Conservation (phyloP, 2,797 vertebrate genomes). For the Gymnoscopelus braueri region DNA sequence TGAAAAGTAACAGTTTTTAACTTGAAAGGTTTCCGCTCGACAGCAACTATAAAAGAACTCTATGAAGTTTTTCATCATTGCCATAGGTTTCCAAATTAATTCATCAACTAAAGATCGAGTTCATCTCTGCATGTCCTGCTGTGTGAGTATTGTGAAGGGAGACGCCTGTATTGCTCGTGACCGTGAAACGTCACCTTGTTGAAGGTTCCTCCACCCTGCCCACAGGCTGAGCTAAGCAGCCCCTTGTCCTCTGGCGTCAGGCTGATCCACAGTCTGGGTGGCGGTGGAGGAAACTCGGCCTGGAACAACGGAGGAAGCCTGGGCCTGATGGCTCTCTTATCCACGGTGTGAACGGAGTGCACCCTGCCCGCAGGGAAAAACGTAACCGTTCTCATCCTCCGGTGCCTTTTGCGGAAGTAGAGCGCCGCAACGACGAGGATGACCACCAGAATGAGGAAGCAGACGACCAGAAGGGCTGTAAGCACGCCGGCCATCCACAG, state of each 20-base stretch:
- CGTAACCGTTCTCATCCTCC: neutral
- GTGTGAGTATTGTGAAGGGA: conserved; percentile 27
- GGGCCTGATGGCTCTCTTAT: conserved; percentile 50
- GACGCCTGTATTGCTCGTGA: conserved; percentile 40
- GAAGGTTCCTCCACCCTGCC: conserved; percentile 2
- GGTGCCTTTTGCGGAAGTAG: conserved; percentile 38
- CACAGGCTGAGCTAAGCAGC: neutral
- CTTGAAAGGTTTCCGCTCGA: too few relatives aligned
- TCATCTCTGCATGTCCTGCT: conserved; percentile 3
- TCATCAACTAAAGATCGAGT: neutral
- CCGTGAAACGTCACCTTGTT: conserved; percentile 11
- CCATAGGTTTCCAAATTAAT: neutral
- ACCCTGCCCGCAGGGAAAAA: conserved; percentile 29
- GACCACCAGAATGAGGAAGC: conserved; percentile 41
- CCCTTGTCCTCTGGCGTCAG: neutral
- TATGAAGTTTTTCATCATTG: neutral
- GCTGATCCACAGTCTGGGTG: conserved; percentile 27
- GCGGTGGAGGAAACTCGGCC: conserved; percentile 40
- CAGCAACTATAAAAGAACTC: too few relatives aligned
- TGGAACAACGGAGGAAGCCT: conserved; percentile 33
- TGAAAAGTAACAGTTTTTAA: too few relatives aligned
- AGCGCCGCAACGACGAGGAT: conserved; percentile 17
- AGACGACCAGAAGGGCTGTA: conserved; percentile 43
- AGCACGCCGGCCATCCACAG: neutral
- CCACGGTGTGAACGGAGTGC: conserved; percentile 2